These are phyloP conservation scores for Clitarchus hookeri DNA, from an alignment of 2,888 invertebrate species.

Conservation along the genomic window DNA sequence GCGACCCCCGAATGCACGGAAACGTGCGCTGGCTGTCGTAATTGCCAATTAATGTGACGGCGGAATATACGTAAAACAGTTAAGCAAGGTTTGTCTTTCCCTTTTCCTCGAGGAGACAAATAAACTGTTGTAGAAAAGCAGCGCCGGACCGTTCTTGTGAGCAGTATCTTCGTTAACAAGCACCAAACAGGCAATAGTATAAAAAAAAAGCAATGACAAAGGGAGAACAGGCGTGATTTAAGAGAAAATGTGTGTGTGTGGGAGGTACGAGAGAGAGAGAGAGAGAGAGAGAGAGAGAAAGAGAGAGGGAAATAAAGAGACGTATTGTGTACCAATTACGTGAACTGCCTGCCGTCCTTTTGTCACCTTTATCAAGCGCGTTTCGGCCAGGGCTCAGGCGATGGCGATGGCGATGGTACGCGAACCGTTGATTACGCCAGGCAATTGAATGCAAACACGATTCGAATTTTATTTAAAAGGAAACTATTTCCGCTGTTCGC, in stretches of 20 bases:
- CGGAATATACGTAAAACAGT: not conserved
- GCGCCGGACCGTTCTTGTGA: not conserved
- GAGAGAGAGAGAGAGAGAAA: not conserved
- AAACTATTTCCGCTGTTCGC: not conserved
- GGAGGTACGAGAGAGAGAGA: not conserved
- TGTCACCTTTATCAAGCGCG: not conserved
- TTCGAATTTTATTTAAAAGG: too few species aligned
- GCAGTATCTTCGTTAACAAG: not conserved
- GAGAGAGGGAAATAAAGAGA: not conserved
- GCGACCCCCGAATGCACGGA: not conserved
- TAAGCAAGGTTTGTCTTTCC: not conserved
- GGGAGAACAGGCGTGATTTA: not conserved
- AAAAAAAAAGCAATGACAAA: not conserved
- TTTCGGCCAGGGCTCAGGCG: not conserved
- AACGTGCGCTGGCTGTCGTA: not conserved
- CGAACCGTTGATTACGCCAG: not conserved
- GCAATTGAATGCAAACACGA: too few species aligned
- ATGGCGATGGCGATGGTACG: not conserved
- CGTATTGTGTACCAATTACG: slow-evolving; percentile 6
- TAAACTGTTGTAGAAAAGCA: not conserved
- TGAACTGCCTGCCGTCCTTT: not conserved
- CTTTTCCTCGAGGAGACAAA: not conserved
- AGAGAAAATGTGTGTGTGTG: too few species aligned
- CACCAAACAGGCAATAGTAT: not conserved
- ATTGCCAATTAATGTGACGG: not conserved